Percentiles rank a stretch among this genome's conserved stretches.
These are phyloP conservation scores for Toxotes lorentzi DNA, from an alignment of 2,797 vertebrate genomes.

Conservation along the genomic window DNA sequence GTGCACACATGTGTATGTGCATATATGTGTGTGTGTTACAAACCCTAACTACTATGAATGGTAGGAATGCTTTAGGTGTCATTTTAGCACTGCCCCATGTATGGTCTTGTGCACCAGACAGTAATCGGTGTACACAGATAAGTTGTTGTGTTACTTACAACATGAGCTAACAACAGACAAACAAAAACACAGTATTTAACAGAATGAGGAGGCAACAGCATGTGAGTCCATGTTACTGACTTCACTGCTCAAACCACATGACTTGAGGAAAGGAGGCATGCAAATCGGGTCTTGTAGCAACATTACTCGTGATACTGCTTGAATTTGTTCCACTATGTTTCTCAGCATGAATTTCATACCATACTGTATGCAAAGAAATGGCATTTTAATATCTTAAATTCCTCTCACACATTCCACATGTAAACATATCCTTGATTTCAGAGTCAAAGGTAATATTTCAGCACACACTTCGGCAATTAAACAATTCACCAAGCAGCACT, in stretches of 20 bases:
- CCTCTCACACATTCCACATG: not conserved
- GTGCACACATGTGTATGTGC: constrained; percentile 11
- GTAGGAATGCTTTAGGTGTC: constrained; percentile 52
- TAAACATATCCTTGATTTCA: not conserved
- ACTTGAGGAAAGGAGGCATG: not conserved
- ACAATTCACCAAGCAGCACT: not conserved
- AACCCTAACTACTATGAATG: constrained; percentile 22
- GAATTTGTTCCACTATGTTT: not conserved
- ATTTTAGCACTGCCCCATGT: constrained; percentile 22
- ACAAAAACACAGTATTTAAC: not conserved
- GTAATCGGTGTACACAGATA: constrained; percentile 12
- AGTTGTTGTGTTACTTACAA: not conserved
- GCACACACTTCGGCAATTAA: not conserved
- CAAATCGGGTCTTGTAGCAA: not conserved
- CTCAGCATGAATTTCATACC: no score
- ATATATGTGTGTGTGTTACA: constrained; percentile 10
- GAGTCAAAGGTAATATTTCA: not conserved
- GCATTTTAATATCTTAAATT: not conserved
- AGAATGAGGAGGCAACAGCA: not conserved
- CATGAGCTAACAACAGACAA: not conserved
- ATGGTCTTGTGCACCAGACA: not conserved
- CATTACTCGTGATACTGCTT: not conserved
- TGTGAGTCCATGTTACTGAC: not conserved
- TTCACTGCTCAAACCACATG: not conserved
- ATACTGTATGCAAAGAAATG: not conserved